Percentiles rank a stretch among this genome's conserved stretches.
Conservation (phyloP, 2,888 invertebrate species). For the Spisula subtruncata region DNA sequence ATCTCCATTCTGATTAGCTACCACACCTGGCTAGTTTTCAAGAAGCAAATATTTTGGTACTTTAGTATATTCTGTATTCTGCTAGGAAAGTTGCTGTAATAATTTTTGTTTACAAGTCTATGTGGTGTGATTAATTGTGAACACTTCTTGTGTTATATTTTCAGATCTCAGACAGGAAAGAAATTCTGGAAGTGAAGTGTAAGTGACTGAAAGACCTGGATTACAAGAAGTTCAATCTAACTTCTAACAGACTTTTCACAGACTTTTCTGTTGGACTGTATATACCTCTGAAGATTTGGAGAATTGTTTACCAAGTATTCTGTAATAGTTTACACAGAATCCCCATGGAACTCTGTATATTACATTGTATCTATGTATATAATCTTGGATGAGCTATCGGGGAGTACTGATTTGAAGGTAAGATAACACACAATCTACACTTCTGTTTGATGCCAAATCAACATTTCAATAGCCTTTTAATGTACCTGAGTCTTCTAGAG, state of each 20-base stretch:
- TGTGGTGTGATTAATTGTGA: constrained; percentile 38
- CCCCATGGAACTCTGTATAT: background rate
- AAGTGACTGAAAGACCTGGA: background rate
- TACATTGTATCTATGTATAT: background rate
- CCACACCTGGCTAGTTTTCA: constrained; percentile 41
- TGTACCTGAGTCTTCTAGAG: background rate
- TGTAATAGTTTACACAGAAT: constrained; percentile 8
- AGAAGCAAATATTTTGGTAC: constrained; percentile 30
- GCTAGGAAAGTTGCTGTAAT: constrained; percentile 23
- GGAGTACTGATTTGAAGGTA: constrained; percentile 21
- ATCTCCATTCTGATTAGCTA: constrained; percentile 37
- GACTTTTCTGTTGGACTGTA: background rate
- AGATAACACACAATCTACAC: background rate
- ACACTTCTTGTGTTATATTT: constrained; percentile 34
- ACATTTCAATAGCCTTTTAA: constrained; percentile 12
- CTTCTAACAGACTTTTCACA: background rate
- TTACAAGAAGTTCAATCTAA: background rate
- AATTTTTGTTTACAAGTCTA: constrained; percentile 34
- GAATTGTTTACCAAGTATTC: background rate
- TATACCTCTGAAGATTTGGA: background rate
- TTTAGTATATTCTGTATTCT: constrained; percentile 16
- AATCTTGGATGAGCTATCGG: constrained; percentile 10
- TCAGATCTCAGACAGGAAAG: background rate
- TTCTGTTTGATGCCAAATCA: constrained; percentile 20
- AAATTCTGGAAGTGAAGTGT: background rate